These are phyloP conservation scores for Ceratina calcarata DNA, from an alignment of 1,140 invertebrate species.

Conservation along the genomic window DNA sequence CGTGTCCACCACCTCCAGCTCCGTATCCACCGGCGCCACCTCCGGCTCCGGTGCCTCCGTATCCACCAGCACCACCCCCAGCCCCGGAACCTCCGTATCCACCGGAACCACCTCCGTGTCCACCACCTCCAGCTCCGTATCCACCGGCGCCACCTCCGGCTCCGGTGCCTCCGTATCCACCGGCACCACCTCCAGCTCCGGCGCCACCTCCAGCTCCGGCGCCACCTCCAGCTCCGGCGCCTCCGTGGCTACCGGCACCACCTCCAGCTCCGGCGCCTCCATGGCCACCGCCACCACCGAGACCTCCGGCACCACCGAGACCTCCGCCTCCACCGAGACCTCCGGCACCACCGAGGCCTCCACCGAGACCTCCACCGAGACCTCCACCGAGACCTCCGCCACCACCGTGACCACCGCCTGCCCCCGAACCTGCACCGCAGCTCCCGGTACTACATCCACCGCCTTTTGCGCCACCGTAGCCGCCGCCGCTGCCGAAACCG, in stretches of 20 bases:
- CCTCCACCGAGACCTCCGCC: constrained; percentile 15
- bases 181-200: not conserved
- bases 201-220: not conserved
- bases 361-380: constrained; percentile 11
- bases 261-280: not conserved
- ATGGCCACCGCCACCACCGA: not conserved
- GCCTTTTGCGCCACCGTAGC: not conserved
- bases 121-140: not conserved
- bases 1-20: not conserved
- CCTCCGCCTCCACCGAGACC: not conserved
- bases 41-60: not conserved
- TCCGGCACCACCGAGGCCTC: not conserved
- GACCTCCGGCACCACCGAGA: not conserved
- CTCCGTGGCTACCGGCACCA: constrained; percentile 11
- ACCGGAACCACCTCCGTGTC: not conserved
- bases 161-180: not conserved
- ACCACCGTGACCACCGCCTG: constrained; percentile 15
- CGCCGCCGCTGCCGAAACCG: not conserved
- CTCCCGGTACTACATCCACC: constrained; percentile 11
- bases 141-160: not conserved
- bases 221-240: not conserved
- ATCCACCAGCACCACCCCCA: not conserved
- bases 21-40: not conserved
- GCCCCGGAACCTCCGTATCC: not conserved
- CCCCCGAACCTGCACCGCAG: constrained; percentile 7